Percentiles rank a stretch among this genome's conserved stretches.
These are phyloP conservation scores for Maniola jurtina DNA, from an alignment of 1,140 invertebrate species.

Conservation along the genomic window DNA sequence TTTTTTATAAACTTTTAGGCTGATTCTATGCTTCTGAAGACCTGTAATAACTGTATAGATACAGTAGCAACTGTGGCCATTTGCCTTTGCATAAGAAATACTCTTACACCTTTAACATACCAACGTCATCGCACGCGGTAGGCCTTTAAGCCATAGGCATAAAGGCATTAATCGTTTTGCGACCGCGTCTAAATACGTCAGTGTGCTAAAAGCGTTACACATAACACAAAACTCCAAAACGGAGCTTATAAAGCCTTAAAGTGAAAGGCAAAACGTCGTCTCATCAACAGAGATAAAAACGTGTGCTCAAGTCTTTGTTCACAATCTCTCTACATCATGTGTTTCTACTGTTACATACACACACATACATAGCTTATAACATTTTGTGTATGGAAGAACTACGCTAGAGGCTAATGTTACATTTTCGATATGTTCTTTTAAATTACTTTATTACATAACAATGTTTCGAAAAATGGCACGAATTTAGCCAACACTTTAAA, in stretches of 20 bases:
- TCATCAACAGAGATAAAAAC: slow-evolving; percentile 32
- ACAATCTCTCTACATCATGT: slow-evolving; percentile 26
- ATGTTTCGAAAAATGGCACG: slow-evolving; percentile 68
- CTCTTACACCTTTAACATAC: neutral
- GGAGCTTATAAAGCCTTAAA: slow-evolving; percentile 23
- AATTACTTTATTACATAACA: slow-evolving; percentile 67
- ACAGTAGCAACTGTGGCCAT: neutral
- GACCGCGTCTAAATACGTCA: too few species aligned
- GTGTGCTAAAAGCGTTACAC: too few species aligned
- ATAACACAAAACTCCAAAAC: slow-evolving; percentile 20
- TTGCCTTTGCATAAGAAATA: neutral
- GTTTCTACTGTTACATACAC: slow-evolving; percentile 42
- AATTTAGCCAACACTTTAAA: slow-evolving; percentile 50
- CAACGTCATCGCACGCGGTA: too few species aligned
- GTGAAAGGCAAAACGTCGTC: slow-evolving; percentile 24
- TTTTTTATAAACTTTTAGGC: too few species aligned
- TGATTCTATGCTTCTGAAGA: too few species aligned
- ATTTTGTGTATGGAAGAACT: slow-evolving; percentile 71
- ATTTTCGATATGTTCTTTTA: slow-evolving; percentile 73
- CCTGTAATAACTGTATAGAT: neutral
- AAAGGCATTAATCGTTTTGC: too few species aligned
- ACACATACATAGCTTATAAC: slow-evolving; percentile 55
- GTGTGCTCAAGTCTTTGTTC: slow-evolving; percentile 33
- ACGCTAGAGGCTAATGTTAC: slow-evolving; percentile 75
- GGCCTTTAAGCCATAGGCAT: too few species aligned